These are phyloP conservation scores for Manis pentadactyla DNA, from an alignment of 2,797 vertebrate species.

Conservation along the genomic window DNA sequence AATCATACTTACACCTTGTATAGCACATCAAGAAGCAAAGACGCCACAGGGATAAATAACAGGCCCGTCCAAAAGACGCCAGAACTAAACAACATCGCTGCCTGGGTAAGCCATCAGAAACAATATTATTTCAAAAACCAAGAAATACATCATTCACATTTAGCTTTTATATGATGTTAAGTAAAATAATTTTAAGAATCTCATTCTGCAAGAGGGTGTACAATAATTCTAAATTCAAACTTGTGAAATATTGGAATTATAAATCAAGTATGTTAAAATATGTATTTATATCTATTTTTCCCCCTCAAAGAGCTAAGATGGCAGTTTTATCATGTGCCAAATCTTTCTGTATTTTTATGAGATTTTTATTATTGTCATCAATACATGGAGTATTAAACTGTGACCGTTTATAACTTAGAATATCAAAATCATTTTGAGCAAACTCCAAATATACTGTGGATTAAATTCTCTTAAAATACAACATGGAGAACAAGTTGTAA, in stretches of 20 bases:
- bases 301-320: not conserved
- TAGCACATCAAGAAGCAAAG: conserved; percentile 94
- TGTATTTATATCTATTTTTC: not conserved
- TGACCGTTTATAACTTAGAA: conserved; percentile 33
- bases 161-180: not conserved
- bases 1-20: conserved; percentile 96
- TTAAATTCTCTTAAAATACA: conserved; percentile 58
- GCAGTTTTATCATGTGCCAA: conserved; percentile 26
- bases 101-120: conserved; percentile 87
- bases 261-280: not conserved
- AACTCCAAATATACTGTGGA: conserved; percentile 41
- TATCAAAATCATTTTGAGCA: conserved; percentile 41
- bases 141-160: not conserved
- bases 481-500: conserved; percentile 51
- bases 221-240: not conserved
- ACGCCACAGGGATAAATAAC: conserved; percentile 96
- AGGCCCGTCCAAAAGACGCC: conserved; percentile 98
- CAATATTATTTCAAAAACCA: not conserved
- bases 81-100: conserved; percentile 95
- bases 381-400: not conserved
- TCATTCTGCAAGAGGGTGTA: not conserved
- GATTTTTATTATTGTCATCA: conserved; percentile 34
- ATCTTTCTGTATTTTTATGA: conserved; percentile 19
- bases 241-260: not conserved
- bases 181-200: not conserved